Evolutionary conservation across 2,113 vertebrate genomes (phyloP), one percentile per base, ranked within the genome.

Genomic region (Prietella phreatophila): DNA sequence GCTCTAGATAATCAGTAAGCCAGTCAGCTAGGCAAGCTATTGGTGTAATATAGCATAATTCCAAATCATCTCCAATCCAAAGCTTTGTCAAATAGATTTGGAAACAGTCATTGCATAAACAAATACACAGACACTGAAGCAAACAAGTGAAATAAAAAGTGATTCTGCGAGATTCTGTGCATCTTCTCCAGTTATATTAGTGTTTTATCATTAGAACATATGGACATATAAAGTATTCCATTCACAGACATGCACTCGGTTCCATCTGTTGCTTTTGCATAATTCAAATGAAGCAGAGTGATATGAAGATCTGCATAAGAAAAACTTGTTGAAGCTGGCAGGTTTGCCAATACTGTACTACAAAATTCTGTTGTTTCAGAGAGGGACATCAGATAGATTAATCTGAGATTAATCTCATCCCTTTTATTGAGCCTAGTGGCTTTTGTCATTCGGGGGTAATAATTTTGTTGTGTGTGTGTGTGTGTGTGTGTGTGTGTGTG

Each of bases 311-410:
- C 50, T 80, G 58, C 75, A 86, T 30, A 71, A 71, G 67, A 33
- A 36, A 30, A 69, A 42, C 75, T 86, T 86, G 58, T 80, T 86
- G 85, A 95, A 93, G 87, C 14, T 71, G 30, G 30, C 15, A 71
- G 67, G 15, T 88, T 82, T 79, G 82, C 39, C 90, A 84, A 87
- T 47, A 80, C 58, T 9, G 2, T 30, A 42, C 53, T 22, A 80
- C 60, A 75, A 65, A 86, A 86, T 65, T 19, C 10, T 42, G 78
- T 65, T 65, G 85, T 79, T 33, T 55, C 3, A 84, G 82, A 53
- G 42, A 79, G 42, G 55, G 71, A 61, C 15, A 69, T 73, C 69
- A 75, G 71, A 75, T 71, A 36, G 33, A 50, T 50, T 50, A 10
- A 50, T 10, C 33, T 73, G 19, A 36, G 33, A 10, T 10, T 50